These are phyloP conservation scores for Hyles lineata DNA, from an alignment of 2,888 invertebrate genomes.

Conservation along the genomic window DNA sequence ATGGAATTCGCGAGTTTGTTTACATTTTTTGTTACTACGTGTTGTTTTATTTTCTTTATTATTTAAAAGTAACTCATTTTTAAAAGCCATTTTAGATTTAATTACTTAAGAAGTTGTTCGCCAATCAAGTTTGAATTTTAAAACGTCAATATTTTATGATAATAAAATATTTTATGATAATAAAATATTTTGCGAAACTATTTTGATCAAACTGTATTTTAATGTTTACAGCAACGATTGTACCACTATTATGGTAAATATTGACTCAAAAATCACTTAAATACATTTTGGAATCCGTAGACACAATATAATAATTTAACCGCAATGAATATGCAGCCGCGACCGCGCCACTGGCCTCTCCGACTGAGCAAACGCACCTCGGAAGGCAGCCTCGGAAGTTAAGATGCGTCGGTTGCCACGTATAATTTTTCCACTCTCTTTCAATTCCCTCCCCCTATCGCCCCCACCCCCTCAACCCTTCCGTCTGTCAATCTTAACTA, in stretches of 20 bases:
- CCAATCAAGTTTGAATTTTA: no score
- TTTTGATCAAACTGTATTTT: no score
- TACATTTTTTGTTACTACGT: background rate
- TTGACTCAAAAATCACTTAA: no score
- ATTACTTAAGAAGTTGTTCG: no score
- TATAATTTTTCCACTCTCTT: constrained; percentile 83
- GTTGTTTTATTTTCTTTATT: background rate
- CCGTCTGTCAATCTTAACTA: constrained; percentile 84
- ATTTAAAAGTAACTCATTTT: background rate
- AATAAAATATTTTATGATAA: no score
- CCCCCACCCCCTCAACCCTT: constrained; percentile 72
- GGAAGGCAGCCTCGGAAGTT: constrained; percentile 76
- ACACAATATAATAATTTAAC: no score
- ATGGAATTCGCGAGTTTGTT: background rate
- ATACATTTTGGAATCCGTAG: no score
- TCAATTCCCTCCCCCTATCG: constrained; percentile 72
- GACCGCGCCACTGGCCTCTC: constrained; percentile 37
- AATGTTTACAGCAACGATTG: no score
- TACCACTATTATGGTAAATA: no score
- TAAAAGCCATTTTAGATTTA: background rate
- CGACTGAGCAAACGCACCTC: constrained; percentile 55
- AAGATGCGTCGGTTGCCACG: constrained; percentile 83
- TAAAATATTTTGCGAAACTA: no score
- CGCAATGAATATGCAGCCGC: background rate
- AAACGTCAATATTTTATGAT: no score